Base-by-base conservation (phyloP, 2,113 vertebrate genomes). In the Poecilia latipinna region DNA sequence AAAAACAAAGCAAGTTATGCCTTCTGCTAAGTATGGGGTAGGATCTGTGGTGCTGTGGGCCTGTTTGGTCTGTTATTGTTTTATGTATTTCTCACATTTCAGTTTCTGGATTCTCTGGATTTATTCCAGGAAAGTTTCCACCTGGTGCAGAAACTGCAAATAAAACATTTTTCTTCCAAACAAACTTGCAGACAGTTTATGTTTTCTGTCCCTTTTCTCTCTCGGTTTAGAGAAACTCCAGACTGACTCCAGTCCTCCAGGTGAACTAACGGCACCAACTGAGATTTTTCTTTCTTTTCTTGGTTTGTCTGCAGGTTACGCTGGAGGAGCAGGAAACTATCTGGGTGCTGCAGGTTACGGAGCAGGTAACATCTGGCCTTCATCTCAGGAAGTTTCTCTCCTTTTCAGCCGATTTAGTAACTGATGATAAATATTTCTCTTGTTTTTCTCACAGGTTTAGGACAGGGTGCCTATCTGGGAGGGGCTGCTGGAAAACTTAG, bases 271-370 rank as follows among this genome's bases (percentile, higher is more conserved):
- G 1, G 44, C 44, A 42, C 48, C 42, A 5, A 68, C 8, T 60
- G n/a, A 57, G 70, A 78, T 28, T 57, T 5, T 35, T 71, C 28
- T 69, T 35, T 37, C 35, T 37, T 3, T 37, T 10, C 10, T 66
- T 69, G 10, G 78, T 82, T 84, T 42, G 28, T 82, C 28, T 35
- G 19, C 87, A 95, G 94, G 94, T 64, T 93, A 91, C 22, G 4
- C 71, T 0, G 86, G 77, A 7, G 91, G 90, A 69, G 71, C 86
- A 3, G 92, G 91, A 22, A 86, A 88, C 74, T 94, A 94, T 71
- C 82, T 88, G 61, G 79, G 83, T 1, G 4, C 83, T 4, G 90
- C 83, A 1, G 89, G 89, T 35, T 94, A 93, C 3, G 93, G 93
- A 75, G 32, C 90, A 90, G 93, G 93, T 94, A 80, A 88, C 19